These are phyloP conservation scores for Tachycineta bicolor DNA, from an alignment of 2,113 vertebrate genomes.

Conservation along the genomic window DNA sequence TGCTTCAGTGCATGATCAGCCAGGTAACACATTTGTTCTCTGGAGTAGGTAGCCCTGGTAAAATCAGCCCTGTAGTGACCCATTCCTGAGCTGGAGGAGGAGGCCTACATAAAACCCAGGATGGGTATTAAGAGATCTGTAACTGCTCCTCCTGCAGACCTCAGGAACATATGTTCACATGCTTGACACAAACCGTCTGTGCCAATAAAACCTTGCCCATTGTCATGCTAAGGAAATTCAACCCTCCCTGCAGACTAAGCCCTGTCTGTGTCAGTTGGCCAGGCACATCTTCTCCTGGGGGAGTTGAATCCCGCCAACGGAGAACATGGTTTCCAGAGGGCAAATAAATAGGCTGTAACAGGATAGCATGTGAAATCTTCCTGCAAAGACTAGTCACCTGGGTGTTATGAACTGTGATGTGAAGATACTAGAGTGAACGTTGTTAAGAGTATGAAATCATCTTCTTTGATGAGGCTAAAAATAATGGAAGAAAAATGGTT, in stretches of 20 bases:
- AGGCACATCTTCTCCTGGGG: constrained; percentile 19
- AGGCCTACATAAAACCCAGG: not conserved
- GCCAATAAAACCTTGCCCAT: constrained; percentile 37
- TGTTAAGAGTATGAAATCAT: constrained; percentile 15
- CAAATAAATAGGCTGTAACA: constrained; percentile 53
- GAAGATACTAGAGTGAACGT: constrained; percentile 28
- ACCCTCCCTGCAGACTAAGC: constrained; percentile 11
- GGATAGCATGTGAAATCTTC: constrained; percentile 45
- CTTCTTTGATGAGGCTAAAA: constrained; percentile 24
- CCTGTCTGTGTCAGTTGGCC: constrained; percentile 9
- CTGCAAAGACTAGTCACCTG: constrained; percentile 48
- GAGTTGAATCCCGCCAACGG: not conserved
- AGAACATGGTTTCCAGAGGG: constrained; percentile 29
- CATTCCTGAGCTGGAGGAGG: not conserved
- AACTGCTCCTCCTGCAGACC: constrained; percentile 32
- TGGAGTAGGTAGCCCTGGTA: not conserved
- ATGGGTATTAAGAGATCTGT: constrained; percentile 14
- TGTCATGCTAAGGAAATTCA: constrained; percentile 53
- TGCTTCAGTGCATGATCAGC: not conserved
- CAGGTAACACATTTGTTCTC: not conserved
- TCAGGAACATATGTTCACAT: constrained; percentile 41
- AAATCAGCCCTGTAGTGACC: not conserved
- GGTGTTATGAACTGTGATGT: constrained; percentile 15
- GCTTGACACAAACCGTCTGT: constrained; percentile 49
- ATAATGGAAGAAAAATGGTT: constrained; percentile 10